Percentiles rank a stretch among this genome's conserved stretches.
phyloP scores from a whole-genome alignment of 2,888 invertebrate genomes.

The Thereva unica region DNA sequence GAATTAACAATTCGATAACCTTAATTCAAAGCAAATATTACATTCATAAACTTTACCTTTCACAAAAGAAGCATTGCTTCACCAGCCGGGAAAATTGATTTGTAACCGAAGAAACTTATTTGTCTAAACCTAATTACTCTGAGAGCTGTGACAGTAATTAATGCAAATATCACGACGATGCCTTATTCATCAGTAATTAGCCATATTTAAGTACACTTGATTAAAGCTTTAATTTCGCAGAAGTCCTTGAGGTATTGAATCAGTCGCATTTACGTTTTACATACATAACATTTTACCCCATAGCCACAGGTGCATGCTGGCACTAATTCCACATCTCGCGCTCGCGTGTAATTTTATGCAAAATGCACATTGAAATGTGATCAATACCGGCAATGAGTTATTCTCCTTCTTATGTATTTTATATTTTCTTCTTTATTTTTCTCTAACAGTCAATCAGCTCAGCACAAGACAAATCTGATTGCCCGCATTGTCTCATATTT shows the following conservation, averaged over 20 bases:
- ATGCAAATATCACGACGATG: constrained; percentile 28
- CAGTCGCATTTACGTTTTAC: background rate
- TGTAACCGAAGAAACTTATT: background rate
- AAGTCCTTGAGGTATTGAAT: constrained; percentile 23
- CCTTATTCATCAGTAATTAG: constrained; percentile 31
- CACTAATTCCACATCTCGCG: background rate
- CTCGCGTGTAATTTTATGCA: constrained; percentile 6
- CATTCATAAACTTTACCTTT: too few relatives aligned
- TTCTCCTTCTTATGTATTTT: constrained; percentile 35
- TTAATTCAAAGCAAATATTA: too few relatives aligned
- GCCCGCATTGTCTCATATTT: constrained; percentile 40
- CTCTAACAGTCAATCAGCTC: constrained; percentile 24
- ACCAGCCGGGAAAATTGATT: constrained; percentile 11
- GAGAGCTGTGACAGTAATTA: constrained; percentile 15
- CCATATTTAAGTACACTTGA: background rate
- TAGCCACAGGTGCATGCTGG: constrained; percentile 8
- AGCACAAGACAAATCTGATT: constrained; percentile 32
- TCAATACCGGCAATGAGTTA: constrained; percentile 22
- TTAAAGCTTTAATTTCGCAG: constrained; percentile 11
- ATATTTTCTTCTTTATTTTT: constrained; percentile 9
- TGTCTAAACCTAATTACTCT: constrained; percentile 5
- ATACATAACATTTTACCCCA: background rate
- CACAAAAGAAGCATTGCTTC: too few relatives aligned
- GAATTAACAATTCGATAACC: too few relatives aligned
- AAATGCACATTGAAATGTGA: constrained; percentile 22